These are phyloP conservation scores for Conistra vaccinii DNA, from an alignment of 2,888 invertebrate species.

Conservation along the genomic window DNA sequence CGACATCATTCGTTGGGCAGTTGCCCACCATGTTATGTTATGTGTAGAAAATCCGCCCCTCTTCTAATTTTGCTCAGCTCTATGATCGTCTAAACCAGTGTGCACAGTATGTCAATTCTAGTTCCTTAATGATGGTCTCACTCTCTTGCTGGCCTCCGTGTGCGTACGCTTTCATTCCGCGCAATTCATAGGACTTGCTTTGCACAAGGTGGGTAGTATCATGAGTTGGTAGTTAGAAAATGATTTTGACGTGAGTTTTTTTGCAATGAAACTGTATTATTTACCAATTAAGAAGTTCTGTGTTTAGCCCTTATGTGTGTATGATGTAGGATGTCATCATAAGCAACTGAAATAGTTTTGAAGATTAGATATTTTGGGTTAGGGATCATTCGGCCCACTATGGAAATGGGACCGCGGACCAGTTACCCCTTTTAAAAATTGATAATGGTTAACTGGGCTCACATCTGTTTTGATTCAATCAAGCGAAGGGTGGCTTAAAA, in stretches of 20 bases:
- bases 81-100: slow-evolving; percentile 43
- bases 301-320: not conserved
- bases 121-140: slow-evolving; percentile 70
- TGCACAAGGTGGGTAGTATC: slow-evolving; percentile 49
- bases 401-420: too few relatives aligned
- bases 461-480: too few relatives aligned
- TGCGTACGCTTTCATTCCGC: slow-evolving; percentile 54
- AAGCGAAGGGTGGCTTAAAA: too few relatives aligned
- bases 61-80: slow-evolving; percentile 37
- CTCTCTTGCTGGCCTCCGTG: slow-evolving; percentile 37
- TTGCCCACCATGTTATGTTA: not conserved
- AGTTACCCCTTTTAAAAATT: too few relatives aligned
- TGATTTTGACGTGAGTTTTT: slow-evolving; percentile 1
- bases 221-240: not conserved
- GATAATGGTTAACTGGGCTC: too few relatives aligned
- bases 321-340: too few relatives aligned
- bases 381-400: too few relatives aligned
- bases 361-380: too few relatives aligned
- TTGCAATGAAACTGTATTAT: not conserved
- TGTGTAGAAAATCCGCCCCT: not conserved
- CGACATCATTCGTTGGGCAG: too few relatives aligned
- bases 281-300: not conserved
- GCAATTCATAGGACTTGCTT: slow-evolving; percentile 62
- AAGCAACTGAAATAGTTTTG: not conserved
- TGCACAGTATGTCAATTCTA: slow-evolving; percentile 66